Percentiles rank a stretch among this genome's conserved stretches.
Conservation (phyloP, 2,888 invertebrate genomes). For the Lepidocyrtoides sp. region DNA sequence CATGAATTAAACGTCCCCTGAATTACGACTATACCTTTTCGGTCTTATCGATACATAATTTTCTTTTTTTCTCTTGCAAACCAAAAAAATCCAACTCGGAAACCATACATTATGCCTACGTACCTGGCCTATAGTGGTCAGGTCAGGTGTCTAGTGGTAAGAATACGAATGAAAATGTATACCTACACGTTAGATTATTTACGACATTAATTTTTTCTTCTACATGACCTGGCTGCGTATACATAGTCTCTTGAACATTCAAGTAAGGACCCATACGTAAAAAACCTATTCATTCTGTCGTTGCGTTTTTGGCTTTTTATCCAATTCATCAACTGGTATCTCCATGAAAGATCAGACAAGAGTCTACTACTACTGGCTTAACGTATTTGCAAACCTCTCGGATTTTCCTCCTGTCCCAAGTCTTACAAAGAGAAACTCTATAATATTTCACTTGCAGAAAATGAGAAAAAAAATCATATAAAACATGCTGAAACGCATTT, state of each 20-base stretch:
- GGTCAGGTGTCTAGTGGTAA: background rate
- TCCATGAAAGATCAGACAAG: constrained; percentile 55
- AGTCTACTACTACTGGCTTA: background rate
- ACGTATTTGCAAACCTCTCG: constrained; percentile 49
- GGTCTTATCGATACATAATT: constrained; percentile 61
- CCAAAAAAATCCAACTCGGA: background rate
- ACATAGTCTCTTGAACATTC: background rate
- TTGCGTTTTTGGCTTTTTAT: constrained; percentile 36
- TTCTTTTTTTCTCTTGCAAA: background rate
- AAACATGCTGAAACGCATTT: constrained; percentile 40
- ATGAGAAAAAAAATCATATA: constrained; percentile 23
- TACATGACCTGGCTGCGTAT: background rate
- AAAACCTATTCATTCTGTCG: constrained; percentile 49
- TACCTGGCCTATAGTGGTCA: background rate
- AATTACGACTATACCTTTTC: constrained; percentile 45
- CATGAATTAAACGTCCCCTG: constrained; percentile 41
- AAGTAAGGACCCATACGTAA: background rate
- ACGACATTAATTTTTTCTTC: constrained; percentile 63
- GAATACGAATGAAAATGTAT: background rate
- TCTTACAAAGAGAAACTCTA: background rate
- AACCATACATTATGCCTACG: background rate
- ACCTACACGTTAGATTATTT: constrained; percentile 49
- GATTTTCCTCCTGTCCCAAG: constrained; percentile 55
- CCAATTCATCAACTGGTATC: constrained; percentile 75
- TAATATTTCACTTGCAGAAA: constrained; percentile 25